Conservation (phyloP, 2,797 vertebrate species). For the Lerista edwardsae region DNA sequence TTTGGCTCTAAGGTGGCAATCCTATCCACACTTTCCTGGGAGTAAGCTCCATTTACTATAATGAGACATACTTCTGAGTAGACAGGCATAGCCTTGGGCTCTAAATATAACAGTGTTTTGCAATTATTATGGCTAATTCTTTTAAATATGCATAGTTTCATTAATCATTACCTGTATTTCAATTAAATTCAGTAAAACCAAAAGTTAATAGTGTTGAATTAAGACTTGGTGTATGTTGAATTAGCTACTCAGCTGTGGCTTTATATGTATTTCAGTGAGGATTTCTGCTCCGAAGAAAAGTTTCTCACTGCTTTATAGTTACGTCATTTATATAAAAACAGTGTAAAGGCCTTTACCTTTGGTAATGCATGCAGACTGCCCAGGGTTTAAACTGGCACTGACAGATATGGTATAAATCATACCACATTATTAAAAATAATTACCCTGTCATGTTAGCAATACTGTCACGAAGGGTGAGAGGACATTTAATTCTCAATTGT, state of each 20-base stretch:
- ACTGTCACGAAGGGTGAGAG: slow-evolving; percentile 16
- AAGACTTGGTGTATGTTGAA: not conserved
- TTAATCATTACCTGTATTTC: too few relatives aligned
- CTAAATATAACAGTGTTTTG: too few relatives aligned
- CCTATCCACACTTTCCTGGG: too few relatives aligned
- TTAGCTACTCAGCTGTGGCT: not conserved
- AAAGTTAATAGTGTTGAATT: not conserved
- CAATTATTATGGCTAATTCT: too few relatives aligned
- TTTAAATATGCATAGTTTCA: too few relatives aligned
- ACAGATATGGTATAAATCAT: slow-evolving; percentile 23
- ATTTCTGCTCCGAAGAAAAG: not conserved
- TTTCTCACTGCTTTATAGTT: not conserved
- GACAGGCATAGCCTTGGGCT: too few relatives aligned
- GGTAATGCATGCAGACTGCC: slow-evolving; percentile 16
- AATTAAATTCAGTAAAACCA: not conserved
- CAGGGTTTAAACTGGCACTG: slow-evolving; percentile 20
- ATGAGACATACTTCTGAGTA: too few relatives aligned
- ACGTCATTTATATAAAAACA: not conserved
- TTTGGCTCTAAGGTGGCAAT: too few relatives aligned
- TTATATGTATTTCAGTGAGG: not conserved
- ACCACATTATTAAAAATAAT: slow-evolving; percentile 35
- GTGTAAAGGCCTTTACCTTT: not conserved
- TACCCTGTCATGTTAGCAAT: not conserved
- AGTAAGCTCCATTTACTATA: too few relatives aligned
- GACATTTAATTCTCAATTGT: slow-evolving; percentile 1